phyloP scores from a whole-genome alignment of 37 sponge, comb jelly and placozoan genomes.

The Spongilla lacustris region DNA sequence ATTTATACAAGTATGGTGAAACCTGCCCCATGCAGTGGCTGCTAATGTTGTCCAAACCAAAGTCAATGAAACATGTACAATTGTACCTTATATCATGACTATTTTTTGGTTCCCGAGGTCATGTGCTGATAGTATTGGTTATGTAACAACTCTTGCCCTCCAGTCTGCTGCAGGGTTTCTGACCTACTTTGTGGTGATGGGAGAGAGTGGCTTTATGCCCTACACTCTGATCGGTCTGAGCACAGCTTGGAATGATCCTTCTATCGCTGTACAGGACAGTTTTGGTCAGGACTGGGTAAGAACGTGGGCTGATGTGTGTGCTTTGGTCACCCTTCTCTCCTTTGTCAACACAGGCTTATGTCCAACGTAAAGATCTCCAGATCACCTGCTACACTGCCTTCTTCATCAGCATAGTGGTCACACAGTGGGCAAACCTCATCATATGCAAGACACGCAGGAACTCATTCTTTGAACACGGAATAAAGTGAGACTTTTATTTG shows the following conservation, averaged over 20 bases:
- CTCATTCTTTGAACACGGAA: conserved; percentile 90
- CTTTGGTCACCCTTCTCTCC: not conserved
- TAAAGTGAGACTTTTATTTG: conserved; percentile 78
- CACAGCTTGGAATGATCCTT: conserved; percentile 74
- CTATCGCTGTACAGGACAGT: conserved; percentile 74
- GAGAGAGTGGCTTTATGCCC: conserved; percentile 93
- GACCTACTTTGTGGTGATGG: conserved; percentile 96
- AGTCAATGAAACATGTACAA: too few species aligned
- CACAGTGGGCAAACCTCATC: conserved; percentile 97
- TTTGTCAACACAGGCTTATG: conserved; percentile 56
- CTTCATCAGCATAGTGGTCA: conserved; percentile 95
- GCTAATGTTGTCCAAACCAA: too few species aligned
- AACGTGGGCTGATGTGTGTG: not conserved
- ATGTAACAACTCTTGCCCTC: not conserved
- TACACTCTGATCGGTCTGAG: conserved; percentile 66
- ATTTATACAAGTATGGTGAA: too few species aligned
- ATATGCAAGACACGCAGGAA: conserved; percentile 94
- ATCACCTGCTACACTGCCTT: conserved; percentile 94
- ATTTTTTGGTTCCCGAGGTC: too few species aligned
- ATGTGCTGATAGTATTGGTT: too few species aligned
- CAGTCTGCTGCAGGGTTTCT: conserved; percentile 95
- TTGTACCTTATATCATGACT: too few species aligned
- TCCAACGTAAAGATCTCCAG: conserved; percentile 80
- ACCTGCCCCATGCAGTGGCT: too few species aligned
- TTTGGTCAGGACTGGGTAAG: conserved; percentile 96